Evolutionary conservation across 2,888 invertebrate species (phyloP), one percentile per base, ranked within the genome.

Genomic region (Sisyra terminalis): DNA sequence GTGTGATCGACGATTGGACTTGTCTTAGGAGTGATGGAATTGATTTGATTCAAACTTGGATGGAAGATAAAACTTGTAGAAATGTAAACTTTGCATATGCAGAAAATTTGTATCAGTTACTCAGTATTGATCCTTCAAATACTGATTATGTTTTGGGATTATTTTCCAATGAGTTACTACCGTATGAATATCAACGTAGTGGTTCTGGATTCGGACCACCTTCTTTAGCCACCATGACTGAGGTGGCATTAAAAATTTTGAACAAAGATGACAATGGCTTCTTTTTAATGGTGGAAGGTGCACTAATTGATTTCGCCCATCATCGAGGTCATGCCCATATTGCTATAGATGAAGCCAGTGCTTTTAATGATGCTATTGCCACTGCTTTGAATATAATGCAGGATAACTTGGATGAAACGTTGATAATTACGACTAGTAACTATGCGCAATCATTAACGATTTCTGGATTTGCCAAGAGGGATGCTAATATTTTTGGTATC

Each of bases 381-480:
- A 64, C 67, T 3, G 82, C 85, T 0, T 48, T 78, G 15, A 53
- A 67, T 9, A 63, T 80, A 59, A 69, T 76, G 1, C 55, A 49
- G 30, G 52, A 56, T 24, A 37, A 47, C 9, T 47, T 71, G 2
- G 65, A 72, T 8, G 74, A 80, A 46, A 92, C 93, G 0, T 65
- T 93, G 11, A 65, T 92, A 1, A 72, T 93, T 36, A 88, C 88
- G 2, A 87, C 88, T 1, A 81, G 84, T 44, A 88, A 88, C 60
- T 88, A 88, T 58, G 73, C 82, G 0, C 88, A 88, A 55, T 76
- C 83, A 0, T 57, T 88, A 50, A 69, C 75, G 3, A 79, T 88
- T 40, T 83, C 80, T 50, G 88, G 88, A 0, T 82, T 86, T 55
- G 75, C 82, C 0, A 63, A 71, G 1, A 66, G 83, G 46, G 80